Evolutionary conservation across 2,797 vertebrate species (phyloP).

Genomic region (Eleutherodactylus coqui): DNA sequence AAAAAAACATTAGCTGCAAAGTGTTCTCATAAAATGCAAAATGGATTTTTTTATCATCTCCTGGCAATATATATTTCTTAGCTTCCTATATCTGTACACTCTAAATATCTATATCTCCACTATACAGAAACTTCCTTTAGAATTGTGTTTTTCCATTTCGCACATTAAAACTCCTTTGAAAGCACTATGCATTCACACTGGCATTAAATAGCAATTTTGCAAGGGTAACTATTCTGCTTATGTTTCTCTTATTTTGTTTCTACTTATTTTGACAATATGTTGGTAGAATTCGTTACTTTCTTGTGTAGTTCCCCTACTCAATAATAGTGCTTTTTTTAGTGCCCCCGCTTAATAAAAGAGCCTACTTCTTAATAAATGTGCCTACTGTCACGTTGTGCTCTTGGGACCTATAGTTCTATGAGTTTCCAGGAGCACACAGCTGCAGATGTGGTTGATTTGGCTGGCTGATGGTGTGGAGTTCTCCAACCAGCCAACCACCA

Average conservation of each 20-base stretch:
- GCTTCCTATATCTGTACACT: conserved; percentile 20
- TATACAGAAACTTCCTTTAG: conserved; percentile 21
- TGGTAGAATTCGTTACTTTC: conserved; percentile 6
- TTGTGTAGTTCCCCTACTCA: too few relatives aligned
- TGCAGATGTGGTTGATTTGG: too few relatives aligned
- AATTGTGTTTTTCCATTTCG: conserved; percentile 43
- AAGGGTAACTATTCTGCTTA: conserved; percentile 15
- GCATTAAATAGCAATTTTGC: conserved; percentile 51
- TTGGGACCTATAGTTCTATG: too few relatives aligned
- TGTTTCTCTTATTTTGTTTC: conserved; percentile 27
- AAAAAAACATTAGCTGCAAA: conserved; percentile 44
- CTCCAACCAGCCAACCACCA: too few relatives aligned
- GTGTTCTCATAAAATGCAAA: conserved; percentile 55
- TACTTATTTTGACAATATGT: not conserved
- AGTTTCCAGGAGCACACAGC: too few relatives aligned
- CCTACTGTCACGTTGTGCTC: too few relatives aligned
- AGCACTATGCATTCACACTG: conserved; percentile 13
- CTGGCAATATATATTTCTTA: conserved; percentile 47
- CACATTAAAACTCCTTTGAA: conserved; percentile 37
- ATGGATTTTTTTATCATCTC: conserved; percentile 47
- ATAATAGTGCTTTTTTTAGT: too few relatives aligned
- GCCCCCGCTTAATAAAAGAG: too few relatives aligned
- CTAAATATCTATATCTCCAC: conserved; percentile 34
- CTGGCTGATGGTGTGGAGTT: too few relatives aligned
- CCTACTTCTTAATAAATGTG: too few relatives aligned